Evolutionary conservation across 2,113 vertebrate genomes (phyloP).

Genomic region (Nannobrachium achirus): DNA sequence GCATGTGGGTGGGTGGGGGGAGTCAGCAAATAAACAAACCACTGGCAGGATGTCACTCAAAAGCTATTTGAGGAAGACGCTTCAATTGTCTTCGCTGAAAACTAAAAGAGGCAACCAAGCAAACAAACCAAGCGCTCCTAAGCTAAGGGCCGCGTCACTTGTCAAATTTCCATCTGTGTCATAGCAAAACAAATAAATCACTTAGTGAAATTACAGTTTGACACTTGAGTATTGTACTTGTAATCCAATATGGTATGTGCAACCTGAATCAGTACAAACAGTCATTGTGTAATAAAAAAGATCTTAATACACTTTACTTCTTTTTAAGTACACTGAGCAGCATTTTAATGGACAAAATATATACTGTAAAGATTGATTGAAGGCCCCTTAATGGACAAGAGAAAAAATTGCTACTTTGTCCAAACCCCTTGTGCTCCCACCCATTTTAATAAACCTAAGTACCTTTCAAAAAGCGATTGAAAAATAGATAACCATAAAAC

Average conservation of each 20-base stretch:
- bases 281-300: slow-evolving; percentile 4
- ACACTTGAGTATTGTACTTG: too few relatives aligned
- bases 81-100: slow-evolving; percentile 48
- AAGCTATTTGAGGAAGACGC: slow-evolving; percentile 33
- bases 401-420: neutral
- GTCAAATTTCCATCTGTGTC: slow-evolving; percentile 1
- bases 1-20: slow-evolving; percentile 39
- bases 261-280: too few relatives aligned
- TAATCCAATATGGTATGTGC: too few relatives aligned
- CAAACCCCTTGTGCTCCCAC: neutral
- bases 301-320: neutral
- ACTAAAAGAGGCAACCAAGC: slow-evolving; percentile 34
- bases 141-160: slow-evolving; percentile 4
- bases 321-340: too few relatives aligned
- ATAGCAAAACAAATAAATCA: slow-evolving; percentile 20
- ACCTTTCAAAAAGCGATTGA: slow-evolving; percentile 28
- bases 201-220: neutral
- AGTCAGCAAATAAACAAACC: slow-evolving; percentile 72
- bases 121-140: slow-evolving; percentile 24
- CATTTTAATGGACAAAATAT: too few relatives aligned
- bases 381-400: neutral
- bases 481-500: slow-evolving; percentile 24
- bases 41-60: slow-evolving; percentile 66
- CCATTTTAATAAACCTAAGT: slow-evolving; percentile 23
- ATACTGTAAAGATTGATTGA: neutral